Evolutionary conservation across 2,797 vertebrate species (phyloP), one percentile per base, ranked within the genome.

Genomic region (Rhodeus uyekii): DNA sequence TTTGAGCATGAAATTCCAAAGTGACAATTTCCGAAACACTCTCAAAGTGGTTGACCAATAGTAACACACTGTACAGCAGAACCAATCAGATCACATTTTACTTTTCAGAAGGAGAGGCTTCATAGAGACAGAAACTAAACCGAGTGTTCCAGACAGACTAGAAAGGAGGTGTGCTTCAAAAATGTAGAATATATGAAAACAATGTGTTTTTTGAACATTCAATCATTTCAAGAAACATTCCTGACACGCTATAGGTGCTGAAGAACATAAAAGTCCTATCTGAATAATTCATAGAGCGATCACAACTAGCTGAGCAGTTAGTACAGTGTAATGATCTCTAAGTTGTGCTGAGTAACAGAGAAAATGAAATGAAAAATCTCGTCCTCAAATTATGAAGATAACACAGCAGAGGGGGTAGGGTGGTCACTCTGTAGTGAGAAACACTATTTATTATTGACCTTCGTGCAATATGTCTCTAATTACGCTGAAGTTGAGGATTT

Each of bases 391-490:
- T 12, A 55, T 42, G 32, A 38, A 58, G 77, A 58, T 50, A 64
- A 65, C 75, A 75, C 27, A 63, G 32, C 16, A 18, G 16, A 53
- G 53, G 36, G 24, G 32, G 12, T n/a, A n/a, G n/a, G n/a, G n/a
- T n/a, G n/a, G n/a, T n/a, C 64, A 16, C 53, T 42, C 36, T 55
- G 32, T 44, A 76, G 81, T 73, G 86, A 87, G 88, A 61, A 90
- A 91, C 92, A 91, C 91, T 92, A 93, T 92, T 92, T 90, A 65
- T 38, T 91, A 97, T 97, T 79, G 97, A 97, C 96, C 95, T 90
- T 92, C 92, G 92, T 93, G 92, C 91, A 95, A 96, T 95, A 96
- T 97, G 95, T 96, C 93, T 92, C 96, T 97, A 97, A 98, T 98
- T 98, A 97, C 94, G 95, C 95, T 93, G 92, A 95, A 96, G 95